phyloP scores from a whole-genome alignment of 2,888 invertebrate species.

The Sthenelais limicola region DNA sequence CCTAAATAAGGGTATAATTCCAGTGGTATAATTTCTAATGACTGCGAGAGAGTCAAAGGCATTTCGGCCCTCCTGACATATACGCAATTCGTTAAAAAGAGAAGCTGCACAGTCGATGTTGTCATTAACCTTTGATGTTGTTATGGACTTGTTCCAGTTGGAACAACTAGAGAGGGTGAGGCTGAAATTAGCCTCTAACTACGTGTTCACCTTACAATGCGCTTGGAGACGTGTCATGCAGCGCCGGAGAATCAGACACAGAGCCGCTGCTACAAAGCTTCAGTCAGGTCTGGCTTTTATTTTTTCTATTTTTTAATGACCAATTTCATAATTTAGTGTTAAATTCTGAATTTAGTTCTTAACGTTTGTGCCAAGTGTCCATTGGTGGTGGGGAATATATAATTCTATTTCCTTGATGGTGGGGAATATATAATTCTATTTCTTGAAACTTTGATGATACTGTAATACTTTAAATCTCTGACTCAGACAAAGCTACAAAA shows the following conservation, averaged over 20 bases:
- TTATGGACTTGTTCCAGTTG: slow-evolving; percentile 50
- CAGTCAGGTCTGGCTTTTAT: slow-evolving; percentile 43
- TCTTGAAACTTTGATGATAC: no score
- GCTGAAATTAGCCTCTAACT: slow-evolving; percentile 44
- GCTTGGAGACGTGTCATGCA: slow-evolving; percentile 52
- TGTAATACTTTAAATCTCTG: no score
- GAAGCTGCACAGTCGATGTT: not conserved
- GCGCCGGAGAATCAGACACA: slow-evolving; percentile 28
- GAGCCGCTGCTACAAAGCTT: slow-evolving; percentile 43
- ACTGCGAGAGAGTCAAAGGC: no score
- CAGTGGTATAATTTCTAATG: no score
- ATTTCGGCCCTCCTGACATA: no score
- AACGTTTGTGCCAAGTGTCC: not conserved
- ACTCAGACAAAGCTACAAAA: no score
- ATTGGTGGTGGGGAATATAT: no score
- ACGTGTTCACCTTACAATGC: slow-evolving; percentile 54
- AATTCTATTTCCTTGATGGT: no score
- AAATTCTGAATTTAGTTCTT: not conserved
- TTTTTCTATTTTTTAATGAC: not conserved
- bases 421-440: no score
- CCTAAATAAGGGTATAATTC: no score
- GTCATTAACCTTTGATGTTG: no score
- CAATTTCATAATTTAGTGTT: not conserved
- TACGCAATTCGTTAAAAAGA: no score
- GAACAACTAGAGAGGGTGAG: slow-evolving; percentile 58